Evolutionary conservation across 2,888 invertebrate genomes (phyloP).

Genomic region (Oligia fasciuncula): DNA sequence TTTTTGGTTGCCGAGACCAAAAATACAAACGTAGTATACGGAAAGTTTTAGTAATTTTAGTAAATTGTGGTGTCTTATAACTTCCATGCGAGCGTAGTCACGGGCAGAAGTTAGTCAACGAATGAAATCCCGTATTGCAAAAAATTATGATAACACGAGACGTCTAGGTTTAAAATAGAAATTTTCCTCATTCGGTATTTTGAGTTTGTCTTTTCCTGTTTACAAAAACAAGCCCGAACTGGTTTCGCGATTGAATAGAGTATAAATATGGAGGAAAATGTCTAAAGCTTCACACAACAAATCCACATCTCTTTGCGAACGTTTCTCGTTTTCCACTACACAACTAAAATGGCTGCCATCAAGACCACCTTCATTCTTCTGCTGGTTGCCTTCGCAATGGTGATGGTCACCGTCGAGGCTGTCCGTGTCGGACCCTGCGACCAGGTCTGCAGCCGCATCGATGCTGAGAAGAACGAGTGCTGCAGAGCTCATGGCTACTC

Average conservation of each 20-base stretch:
- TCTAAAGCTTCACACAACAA: neutral
- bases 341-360: slow-evolving; percentile 31
- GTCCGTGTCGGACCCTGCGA: slow-evolving; percentile 30
- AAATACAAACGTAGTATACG: too few relatives aligned
- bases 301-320: neutral
- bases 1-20: too few relatives aligned
- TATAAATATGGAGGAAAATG: slow-evolving; percentile 1
- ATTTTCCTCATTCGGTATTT: neutral
- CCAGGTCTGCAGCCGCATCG: slow-evolving; percentile 32
- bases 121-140: neutral
- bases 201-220: neutral
- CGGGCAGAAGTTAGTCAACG: too few relatives aligned
- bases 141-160: neutral
- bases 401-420: slow-evolving; percentile 37
- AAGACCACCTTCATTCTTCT: slow-evolving; percentile 37
- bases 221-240: neutral
- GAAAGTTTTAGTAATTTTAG: too few relatives aligned
- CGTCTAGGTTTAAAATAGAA: neutral
- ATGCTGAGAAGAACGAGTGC: slow-evolving; percentile 29
- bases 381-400: slow-evolving; percentile 45
- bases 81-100: too few relatives aligned
- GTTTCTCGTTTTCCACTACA: neutral
- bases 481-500: slow-evolving; percentile 34
- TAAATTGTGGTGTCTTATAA: too few relatives aligned
- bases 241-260: neutral